Conservation (phyloP, 2,113 vertebrate species). For the human (Homo sapiens) region DNA sequence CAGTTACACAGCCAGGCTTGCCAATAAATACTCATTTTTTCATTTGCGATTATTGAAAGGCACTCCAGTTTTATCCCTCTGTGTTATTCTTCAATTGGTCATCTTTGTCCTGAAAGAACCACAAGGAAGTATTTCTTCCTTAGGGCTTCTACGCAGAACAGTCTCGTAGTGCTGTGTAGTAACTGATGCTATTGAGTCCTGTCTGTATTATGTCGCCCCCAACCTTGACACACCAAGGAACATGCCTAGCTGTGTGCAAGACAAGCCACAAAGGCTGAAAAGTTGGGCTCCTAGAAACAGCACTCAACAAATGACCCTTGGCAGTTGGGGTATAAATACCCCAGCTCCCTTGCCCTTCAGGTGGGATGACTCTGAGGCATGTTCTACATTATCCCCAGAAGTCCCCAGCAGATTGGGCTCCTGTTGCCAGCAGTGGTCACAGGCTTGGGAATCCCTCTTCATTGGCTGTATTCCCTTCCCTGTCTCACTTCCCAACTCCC, state of each 20-base stretch:
- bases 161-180: neutral
- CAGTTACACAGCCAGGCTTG: no score
- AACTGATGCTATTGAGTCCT: neutral
- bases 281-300: neutral
- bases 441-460: neutral
- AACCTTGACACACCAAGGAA: no score
- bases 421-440: accelerated
- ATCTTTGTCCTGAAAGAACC: neutral
- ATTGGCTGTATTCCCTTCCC: accelerated
- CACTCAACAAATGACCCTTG: neutral
- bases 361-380: neutral
- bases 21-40: neutral
- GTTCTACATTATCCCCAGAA: accelerated
- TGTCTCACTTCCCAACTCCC: neutral
- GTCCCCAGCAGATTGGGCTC: no score
- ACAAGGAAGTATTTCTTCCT: neutral
- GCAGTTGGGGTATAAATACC: no score
- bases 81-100: neutral
- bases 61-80: neutral
- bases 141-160: neutral
- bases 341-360: accelerated
- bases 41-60: neutral
- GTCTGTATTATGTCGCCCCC: accelerated
- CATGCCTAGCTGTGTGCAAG: accelerated
- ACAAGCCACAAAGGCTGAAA: neutral